A percentile compares a stretch with the other conserved stretches of the same genome.
These are phyloP conservation scores for Polypterus bichir DNA, from an alignment of 2,113 vertebrate genomes.

Conservation along the genomic window DNA sequence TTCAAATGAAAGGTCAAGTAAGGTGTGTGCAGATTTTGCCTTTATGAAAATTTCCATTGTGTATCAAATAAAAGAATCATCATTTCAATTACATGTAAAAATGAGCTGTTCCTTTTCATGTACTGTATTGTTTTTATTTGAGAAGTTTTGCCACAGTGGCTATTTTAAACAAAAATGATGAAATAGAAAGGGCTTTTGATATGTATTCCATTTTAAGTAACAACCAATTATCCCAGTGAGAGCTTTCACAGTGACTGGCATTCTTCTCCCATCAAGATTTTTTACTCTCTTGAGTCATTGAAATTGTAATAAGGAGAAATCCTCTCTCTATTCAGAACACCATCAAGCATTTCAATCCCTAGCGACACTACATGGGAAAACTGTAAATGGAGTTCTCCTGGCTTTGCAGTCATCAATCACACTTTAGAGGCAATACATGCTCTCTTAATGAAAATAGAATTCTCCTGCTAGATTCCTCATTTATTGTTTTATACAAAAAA, in stretches of 20 bases:
- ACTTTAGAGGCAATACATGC: neutral
- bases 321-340: neutral
- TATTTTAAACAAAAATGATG: no score
- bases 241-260: neutral
- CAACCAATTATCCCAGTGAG: neutral
- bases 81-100: no score
- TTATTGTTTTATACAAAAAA: neutral
- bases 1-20: no score
- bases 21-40: no score
- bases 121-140: no score
- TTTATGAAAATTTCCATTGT: no score
- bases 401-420: neutral
- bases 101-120: no score
- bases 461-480: neutral
- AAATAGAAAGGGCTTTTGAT: no score
- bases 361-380: neutral
- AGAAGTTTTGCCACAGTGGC: no score
- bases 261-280: neutral
- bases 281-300: neutral
- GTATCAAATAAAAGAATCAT: no score
- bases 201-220: neutral
- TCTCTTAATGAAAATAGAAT: no score
- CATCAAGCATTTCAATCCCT: neutral
- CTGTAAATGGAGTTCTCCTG: neutral
- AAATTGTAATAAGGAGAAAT: neutral